Evolutionary conservation across 2,113 vertebrate genomes (phyloP).

Genomic region (Sinocyclocheilus anshuiensis): DNA sequence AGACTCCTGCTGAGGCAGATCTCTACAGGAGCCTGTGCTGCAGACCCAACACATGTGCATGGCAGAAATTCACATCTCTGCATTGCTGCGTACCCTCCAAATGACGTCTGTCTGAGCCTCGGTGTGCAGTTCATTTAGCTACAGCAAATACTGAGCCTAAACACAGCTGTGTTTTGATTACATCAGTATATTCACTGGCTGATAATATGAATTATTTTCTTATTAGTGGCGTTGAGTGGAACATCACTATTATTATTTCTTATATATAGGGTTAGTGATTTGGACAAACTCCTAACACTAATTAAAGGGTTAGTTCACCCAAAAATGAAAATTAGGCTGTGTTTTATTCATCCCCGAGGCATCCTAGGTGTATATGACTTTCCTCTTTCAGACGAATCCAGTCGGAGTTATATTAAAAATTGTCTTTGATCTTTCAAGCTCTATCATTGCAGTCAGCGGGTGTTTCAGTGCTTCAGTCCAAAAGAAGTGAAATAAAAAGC

Average conservation of each 20-base stretch:
- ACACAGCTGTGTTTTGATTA: background rate
- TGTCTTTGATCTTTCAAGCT: no score
- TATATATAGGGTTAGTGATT: background rate
- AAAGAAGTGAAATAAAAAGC: no score
- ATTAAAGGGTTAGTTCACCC: background rate
- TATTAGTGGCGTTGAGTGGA: background rate
- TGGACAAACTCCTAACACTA: background rate
- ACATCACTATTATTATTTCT: background rate
- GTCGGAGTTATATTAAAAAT: no score
- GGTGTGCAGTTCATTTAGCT: background rate
- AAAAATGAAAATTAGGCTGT: no score
- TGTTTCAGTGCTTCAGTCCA: no score
- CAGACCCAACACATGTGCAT: conserved; percentile 41
- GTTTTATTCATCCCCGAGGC: no score
- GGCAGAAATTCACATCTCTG: conserved; percentile 15
- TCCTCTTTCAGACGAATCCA: no score
- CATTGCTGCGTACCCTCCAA: conserved; percentile 4
- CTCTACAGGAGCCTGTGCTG: conserved; percentile 40
- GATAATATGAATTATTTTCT: background rate
- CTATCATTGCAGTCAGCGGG: no score
- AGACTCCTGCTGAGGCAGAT: conserved; percentile 41
- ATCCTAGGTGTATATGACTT: no score
- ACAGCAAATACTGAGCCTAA: background rate
- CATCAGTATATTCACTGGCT: background rate
- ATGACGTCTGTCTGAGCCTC: background rate